Conservation (phyloP, 2,113 vertebrate species). For the Brachypteracias leptosomus region DNA sequence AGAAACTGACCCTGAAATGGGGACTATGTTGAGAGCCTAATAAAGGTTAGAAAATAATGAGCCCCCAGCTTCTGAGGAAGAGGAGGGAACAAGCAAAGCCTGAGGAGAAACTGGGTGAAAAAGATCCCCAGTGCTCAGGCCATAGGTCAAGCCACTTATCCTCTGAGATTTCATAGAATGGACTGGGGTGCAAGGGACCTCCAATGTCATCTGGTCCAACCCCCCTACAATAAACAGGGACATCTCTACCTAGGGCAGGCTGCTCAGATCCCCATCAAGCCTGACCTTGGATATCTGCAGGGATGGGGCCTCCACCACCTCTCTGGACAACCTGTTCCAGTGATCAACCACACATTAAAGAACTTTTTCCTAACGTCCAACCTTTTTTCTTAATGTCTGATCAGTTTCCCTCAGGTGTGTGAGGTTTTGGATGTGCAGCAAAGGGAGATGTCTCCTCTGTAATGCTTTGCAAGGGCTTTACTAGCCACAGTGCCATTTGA, state of each 20-base stretch:
- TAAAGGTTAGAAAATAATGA: neutral
- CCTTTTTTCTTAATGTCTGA: too few species aligned
- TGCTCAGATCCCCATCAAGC: too few species aligned
- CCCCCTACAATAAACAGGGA: too few species aligned
- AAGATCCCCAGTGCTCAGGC: neutral
- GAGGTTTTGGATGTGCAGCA: neutral
- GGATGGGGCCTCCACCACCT: too few species aligned
- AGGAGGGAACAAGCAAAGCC: neutral
- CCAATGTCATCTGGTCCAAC: too few species aligned
- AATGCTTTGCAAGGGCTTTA: neutral
- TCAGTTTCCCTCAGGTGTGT: fast-evolving
- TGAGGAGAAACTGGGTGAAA: neutral
- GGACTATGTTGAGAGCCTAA: neutral
- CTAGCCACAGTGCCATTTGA: too few species aligned
- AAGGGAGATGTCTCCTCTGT: neutral
- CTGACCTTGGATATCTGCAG: too few species aligned
- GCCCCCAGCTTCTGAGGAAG: neutral
- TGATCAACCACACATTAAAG: too few species aligned
- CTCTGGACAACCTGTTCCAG: too few species aligned
- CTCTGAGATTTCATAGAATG: neutral
- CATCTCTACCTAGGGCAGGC: too few species aligned
- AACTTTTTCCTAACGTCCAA: too few species aligned
- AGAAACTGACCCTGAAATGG: neutral
- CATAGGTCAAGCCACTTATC: neutral
- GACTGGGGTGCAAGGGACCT: too few species aligned